Evolutionary conservation across 2,113 vertebrate genomes (phyloP), one percentile per base, ranked within the genome.

Genomic region (Morone chrysops): DNA sequence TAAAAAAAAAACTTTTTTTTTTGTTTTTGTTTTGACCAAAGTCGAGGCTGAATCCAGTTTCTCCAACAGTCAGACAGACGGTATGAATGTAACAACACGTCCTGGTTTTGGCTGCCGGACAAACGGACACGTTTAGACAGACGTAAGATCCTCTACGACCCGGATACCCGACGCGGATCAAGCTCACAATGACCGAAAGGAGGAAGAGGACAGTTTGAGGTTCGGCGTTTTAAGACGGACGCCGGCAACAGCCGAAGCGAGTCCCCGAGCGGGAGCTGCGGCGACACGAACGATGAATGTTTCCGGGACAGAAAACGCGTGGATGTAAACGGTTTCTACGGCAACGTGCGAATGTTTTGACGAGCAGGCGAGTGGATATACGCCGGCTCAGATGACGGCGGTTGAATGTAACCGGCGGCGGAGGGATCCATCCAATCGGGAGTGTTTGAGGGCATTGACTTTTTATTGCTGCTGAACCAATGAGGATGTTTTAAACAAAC

Each of bases 381-480:
- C 3, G 31, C 3, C 31, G 31, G 31, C 31, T 31, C 31, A 31
- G 31, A 45, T 31, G 56, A 38, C 16, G 70, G 45, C 45, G 65
- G 20, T 20, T 79, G 76, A 88, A 88, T 88, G 84, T 83, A 81
- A 66, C 40, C 13, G 11, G n/a, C 8, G n/a, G 31, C 31, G 1
- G 10, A 18, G 22, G 20, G 40, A n/a, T 47, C 9, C 41, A 14
- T 20, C 56, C 54, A 47, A 18, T 31, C 14, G 11, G 12, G 11
- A 25, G 25, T 17, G 31, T 31, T 31, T 0, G 45, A 63, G 65
- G 71, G 48, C 62, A 13, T 72, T 50, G 56, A 51, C 50, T 70
- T 60, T n/a, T 38, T 43, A 48, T 8, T 70, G 88, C 89, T 90
- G 89, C 88, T 90, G 85, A 84, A 82, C 80, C 88, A 82, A 86